phyloP scores from a whole-genome alignment of 2,888 invertebrate genomes.

The Torymus aiolomorphi region DNA sequence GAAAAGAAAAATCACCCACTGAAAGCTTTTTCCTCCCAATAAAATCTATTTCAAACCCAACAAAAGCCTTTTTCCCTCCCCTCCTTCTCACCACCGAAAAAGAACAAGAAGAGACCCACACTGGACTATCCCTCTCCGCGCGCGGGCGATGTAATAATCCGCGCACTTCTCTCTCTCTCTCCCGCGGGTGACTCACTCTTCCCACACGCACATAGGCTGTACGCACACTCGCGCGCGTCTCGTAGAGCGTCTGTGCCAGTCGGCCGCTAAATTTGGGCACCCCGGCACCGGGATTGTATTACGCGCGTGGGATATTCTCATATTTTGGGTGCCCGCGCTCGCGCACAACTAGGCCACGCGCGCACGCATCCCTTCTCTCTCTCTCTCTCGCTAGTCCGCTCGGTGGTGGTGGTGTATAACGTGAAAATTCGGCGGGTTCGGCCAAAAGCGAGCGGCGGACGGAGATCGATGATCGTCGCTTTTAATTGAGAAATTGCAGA shows the following conservation, averaged over 20 bases:
- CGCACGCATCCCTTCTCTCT: neutral
- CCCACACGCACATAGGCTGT: no score
- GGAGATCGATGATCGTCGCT: constrained; percentile 47
- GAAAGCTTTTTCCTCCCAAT: no score
- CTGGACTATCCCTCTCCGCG: no score
- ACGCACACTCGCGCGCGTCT: constrained; percentile 61
- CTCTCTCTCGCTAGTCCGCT: constrained; percentile 24
- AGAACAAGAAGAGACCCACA: no score
- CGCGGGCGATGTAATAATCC: no score
- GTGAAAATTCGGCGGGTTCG: neutral
- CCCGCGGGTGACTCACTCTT: no score
- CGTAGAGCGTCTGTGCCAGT: constrained; percentile 71
- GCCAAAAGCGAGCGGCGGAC: neutral
- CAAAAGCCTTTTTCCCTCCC: no score
- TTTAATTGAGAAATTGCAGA: constrained; percentile 45
- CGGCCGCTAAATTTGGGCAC: constrained; percentile 74
- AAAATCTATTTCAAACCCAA: no score
- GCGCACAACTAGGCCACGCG: constrained; percentile 51
- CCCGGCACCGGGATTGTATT: constrained; percentile 72
- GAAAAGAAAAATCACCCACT: no score
- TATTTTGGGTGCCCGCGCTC: constrained; percentile 52
- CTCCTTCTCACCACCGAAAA: no score
- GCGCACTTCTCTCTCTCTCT: no score
- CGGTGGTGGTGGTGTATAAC: neutral
- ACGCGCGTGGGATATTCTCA: constrained; percentile 73